Conservation (phyloP, 2,888 invertebrate species). For the Dynastes maya region DNA sequence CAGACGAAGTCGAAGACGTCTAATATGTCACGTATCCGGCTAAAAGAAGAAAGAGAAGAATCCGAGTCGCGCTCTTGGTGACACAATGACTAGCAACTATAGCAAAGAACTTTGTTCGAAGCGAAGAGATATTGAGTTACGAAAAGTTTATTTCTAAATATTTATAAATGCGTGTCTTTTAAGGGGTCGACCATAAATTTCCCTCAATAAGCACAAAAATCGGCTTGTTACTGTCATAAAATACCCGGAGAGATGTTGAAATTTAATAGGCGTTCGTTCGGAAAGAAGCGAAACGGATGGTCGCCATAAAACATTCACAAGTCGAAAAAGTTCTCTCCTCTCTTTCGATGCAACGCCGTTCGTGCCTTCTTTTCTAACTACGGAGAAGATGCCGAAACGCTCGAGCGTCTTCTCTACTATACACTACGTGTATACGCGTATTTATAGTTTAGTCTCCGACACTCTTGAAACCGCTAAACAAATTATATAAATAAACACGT, state of each 20-base stretch:
- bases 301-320: conserved; percentile 45
- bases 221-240: conserved; percentile 51
- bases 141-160: conserved; percentile 47
- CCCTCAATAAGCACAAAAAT: conserved; percentile 49
- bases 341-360: not conserved
- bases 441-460: conserved; percentile 31
- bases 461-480: conserved; percentile 38
- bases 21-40: conserved; percentile 22
- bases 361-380: conserved; percentile 8
- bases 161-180: conserved; percentile 48
- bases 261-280: conserved; percentile 44
- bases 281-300: conserved; percentile 38
- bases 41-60: not conserved
- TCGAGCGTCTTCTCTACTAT: not conserved
- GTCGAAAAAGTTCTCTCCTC: conserved; percentile 35
- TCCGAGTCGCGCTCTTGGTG: conserved; percentile 17
- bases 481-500: conserved; percentile 45
- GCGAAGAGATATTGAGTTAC: conserved; percentile 47
- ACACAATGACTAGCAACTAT: not conserved
- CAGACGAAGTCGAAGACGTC: not conserved
- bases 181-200: conserved; percentile 48
- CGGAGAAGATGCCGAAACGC: not conserved
- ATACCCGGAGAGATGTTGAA: conserved; percentile 49
- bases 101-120: conserved; percentile 6
- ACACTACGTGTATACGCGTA: conserved; percentile 1